Evolutionary conservation across 2,113 vertebrate species (phyloP), one percentile per base, ranked within the genome.

Genomic region (Lepisosteus oculatus): DNA sequence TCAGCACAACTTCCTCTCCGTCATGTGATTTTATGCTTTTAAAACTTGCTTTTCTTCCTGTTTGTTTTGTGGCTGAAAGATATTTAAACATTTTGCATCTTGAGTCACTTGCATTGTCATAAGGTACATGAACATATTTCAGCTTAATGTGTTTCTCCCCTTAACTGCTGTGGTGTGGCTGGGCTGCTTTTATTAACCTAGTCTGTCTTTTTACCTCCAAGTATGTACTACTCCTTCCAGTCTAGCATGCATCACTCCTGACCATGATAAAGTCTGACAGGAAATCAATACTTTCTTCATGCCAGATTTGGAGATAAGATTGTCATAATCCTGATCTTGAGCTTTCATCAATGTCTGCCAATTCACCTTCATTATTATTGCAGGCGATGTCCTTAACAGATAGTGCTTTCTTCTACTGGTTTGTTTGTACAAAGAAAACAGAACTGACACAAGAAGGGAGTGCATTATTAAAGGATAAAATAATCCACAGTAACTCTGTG

Each of bases 211-310:
- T 55, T 89, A 86, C 85, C 88, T 78, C 83, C 78, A 85, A 81
- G 92, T 86, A 79, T 76, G 78, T 84, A 87, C 89, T 29, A 29
- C 83, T 89, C 72, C 80, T 87, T 75, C 73, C 77, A 81, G 82
- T 86, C 72, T 79, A 87, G 77, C 82, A 72, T 69, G 74, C 81
- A 80, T 90, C 84, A 69, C 89, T 90, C 87, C 83, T 92, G 87
- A 93, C 86, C 86, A 81, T 92, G 90, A 96, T 96, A 85, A 80
- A 84, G 75, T 88, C 85, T 95, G 95, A 92, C 95, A 95, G 95
- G 76, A 96, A 96, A 97, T 99, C 95, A 90, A 95, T 99, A 94
- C 74, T 84, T 90, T 93, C 92, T 91, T 87, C 83, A 83, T 92
- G 88, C 79, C 84, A 82, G 91, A 94, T 95, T 93, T 93, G 89